phyloP scores from a whole-genome alignment of 2,797 vertebrate species.

The Phalloptychus januarius region DNA sequence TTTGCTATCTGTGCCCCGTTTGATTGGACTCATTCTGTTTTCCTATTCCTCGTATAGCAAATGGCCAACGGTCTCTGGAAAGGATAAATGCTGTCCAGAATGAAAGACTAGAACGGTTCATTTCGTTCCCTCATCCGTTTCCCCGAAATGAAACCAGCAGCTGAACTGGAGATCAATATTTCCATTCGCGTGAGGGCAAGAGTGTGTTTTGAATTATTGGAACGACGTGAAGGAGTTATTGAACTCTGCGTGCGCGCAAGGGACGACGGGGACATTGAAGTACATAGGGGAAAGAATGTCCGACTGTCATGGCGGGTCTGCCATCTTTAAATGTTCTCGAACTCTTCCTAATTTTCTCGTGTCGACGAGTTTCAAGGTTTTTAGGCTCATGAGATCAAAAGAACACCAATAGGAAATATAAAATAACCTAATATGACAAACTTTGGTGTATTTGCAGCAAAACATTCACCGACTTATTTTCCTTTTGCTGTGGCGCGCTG shows the following conservation, averaged over 20 bases:
- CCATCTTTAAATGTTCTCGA: not conserved
- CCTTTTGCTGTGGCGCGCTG: too few relatives aligned
- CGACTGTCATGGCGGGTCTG: not conserved
- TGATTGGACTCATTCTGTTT: constrained; percentile 13
- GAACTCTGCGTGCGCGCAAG: not conserved
- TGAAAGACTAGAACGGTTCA: constrained; percentile 10
- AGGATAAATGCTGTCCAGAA: constrained; percentile 18
- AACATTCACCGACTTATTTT: too few relatives aligned
- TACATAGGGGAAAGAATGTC: not conserved
- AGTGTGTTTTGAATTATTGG: constrained; percentile 60
- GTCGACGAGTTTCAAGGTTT: not conserved
- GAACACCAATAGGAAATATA: not conserved
- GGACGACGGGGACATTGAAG: not conserved
- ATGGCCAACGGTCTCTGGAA: constrained; percentile 5
- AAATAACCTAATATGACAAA: not conserved
- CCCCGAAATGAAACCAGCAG: constrained; percentile 13
- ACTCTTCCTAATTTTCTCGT: not conserved
- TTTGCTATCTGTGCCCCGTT: not conserved
- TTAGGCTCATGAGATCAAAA: not conserved
- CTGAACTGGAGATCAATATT: constrained; percentile 60
- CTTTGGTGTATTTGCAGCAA: not conserved
- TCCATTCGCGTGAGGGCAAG: constrained; percentile 51
- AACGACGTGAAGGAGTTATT: constrained; percentile 34
- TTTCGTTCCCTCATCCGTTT: constrained; percentile 37
- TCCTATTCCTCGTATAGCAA: not conserved